phyloP scores from a whole-genome alignment of 2,888 invertebrate species.

The Melieria omissa region DNA sequence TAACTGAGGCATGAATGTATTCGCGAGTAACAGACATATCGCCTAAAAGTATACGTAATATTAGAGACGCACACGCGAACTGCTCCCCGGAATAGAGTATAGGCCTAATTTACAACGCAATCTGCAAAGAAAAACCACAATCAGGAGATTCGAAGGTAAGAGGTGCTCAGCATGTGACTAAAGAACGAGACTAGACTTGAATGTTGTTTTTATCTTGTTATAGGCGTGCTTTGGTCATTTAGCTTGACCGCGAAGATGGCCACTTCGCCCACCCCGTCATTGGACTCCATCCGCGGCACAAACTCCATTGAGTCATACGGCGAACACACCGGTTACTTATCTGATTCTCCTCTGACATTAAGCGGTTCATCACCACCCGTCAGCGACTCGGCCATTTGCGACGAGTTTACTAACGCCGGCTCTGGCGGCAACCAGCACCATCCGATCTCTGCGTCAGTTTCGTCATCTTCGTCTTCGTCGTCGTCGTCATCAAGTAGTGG shows the following conservation, averaged over 20 bases:
- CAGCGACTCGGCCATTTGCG: slow-evolving; percentile 85
- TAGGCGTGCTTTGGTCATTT: slow-evolving; percentile 24
- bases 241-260: slow-evolving; percentile 76
- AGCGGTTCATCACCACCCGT: slow-evolving; percentile 90
- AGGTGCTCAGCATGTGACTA: neutral
- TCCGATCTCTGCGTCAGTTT: slow-evolving; percentile 61
- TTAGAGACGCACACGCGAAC: too few species aligned
- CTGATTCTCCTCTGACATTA: slow-evolving; percentile 81
- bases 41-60: too few species aligned
- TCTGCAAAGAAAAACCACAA: slow-evolving; percentile 39
- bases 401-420: slow-evolving; percentile 69
- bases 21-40: too few species aligned
- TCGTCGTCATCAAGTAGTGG: slow-evolving; percentile 66
- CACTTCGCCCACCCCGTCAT: slow-evolving; percentile 87
- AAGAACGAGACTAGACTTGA: too few species aligned
- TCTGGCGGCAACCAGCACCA: slow-evolving; percentile 60
- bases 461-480: slow-evolving; percentile 55
- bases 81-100: too few species aligned
- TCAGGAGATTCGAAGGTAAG: slow-evolving; percentile 27
- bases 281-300: slow-evolving; percentile 87
- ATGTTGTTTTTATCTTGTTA: neutral
- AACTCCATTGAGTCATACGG: slow-evolving; percentile 89
- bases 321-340: slow-evolving; percentile 82
- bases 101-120: slow-evolving; percentile 38
- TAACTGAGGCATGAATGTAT: too few species aligned